These are phyloP conservation scores for Rhinoderma darwinii DNA, from an alignment of 2,113 vertebrate species.

Conservation along the genomic window DNA sequence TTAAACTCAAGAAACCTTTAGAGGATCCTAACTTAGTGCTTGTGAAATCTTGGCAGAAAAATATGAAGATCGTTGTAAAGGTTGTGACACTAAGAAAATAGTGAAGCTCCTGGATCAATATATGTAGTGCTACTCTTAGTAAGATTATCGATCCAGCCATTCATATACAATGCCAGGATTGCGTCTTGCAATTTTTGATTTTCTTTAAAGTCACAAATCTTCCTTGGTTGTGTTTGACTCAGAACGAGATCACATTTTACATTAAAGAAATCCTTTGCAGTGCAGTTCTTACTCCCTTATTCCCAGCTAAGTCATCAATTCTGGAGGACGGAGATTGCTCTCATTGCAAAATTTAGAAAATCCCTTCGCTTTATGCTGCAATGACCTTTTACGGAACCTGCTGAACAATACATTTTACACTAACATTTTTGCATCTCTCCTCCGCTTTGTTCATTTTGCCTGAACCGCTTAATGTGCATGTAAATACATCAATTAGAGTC, in stretches of 20 bases:
- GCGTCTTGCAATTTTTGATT: not conserved
- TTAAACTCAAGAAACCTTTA: not conserved
- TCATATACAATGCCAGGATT: slow-evolving; percentile 21
- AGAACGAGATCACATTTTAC: slow-evolving; percentile 52
- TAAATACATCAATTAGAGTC: not conserved
- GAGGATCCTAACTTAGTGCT: not conserved
- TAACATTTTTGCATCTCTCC: slow-evolving; percentile 22
- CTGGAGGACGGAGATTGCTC: slow-evolving; percentile 54
- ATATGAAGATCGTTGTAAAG: slow-evolving; percentile 9
- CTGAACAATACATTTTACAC: slow-evolving; percentile 46
- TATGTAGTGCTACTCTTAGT: not conserved
- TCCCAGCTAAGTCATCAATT: slow-evolving; percentile 58
- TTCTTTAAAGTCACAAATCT: slow-evolving; percentile 52
- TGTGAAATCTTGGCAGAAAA: slow-evolving; percentile 5
- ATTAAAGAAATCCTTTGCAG: slow-evolving; percentile 46
- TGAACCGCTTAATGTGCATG: not conserved
- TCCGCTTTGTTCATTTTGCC: not conserved
- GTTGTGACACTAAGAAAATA: slow-evolving; percentile 37
- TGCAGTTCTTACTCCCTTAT: slow-evolving; percentile 52
- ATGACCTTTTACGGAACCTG: slow-evolving; percentile 55
- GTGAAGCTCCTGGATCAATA: slow-evolving; percentile 23
- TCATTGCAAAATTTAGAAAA: slow-evolving; percentile 55
- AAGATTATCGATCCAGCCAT: slow-evolving; percentile 25
- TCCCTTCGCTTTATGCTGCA: slow-evolving; percentile 43
- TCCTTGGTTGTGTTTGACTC: slow-evolving; percentile 24